Evolutionary conservation across 2,888 invertebrate genomes (phyloP), one percentile per base, ranked within the genome.

Genomic region (Idaea dimidiata): DNA sequence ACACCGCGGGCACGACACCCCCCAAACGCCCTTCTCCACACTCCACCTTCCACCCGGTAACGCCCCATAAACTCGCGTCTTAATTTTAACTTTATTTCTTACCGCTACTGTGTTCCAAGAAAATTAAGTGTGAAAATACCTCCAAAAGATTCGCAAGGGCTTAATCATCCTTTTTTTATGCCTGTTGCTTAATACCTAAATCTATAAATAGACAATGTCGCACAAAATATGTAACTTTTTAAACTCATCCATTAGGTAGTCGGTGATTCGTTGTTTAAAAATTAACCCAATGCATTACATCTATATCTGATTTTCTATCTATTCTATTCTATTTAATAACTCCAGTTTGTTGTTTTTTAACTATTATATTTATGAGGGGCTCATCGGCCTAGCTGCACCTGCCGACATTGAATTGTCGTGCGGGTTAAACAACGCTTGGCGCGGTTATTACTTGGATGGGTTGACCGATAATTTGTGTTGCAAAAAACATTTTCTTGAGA

Each of bases 41-140:
- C 77, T 73, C 76, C 84, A 78, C 84, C 83, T 79, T 83, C 84
- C 86, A 83, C 86, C 88, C 84, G 83, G 88, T 89, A 88, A 89
- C 91, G 89, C 91, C 88, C 88, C 91, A 90, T 91, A 91, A 91
- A 91, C 90, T 90, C 89, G 89, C 89, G 89, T 91, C 91, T 92
- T 91, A 90, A 91, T 92, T 91, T 91, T 91, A 91, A 91, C 91
- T 91, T 91, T 92, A 91, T 91, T 91, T 89, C 89, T 89, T 87
- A 89, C 89, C 87, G 87, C 88, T 83, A 81, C 89, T 85, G 81
- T 89, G 86, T 88, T 88, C 80, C 81, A 85, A 87, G 85, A 89
- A 89, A 91, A 91, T 91, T 91, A 90, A 89, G 90, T 91, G 91
- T 85, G 87, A 91, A 89, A 86, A 87, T 86, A 88, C 84, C 84